Conservation (phyloP, 2,797 vertebrate species). For the Coilia nasus region DNA sequence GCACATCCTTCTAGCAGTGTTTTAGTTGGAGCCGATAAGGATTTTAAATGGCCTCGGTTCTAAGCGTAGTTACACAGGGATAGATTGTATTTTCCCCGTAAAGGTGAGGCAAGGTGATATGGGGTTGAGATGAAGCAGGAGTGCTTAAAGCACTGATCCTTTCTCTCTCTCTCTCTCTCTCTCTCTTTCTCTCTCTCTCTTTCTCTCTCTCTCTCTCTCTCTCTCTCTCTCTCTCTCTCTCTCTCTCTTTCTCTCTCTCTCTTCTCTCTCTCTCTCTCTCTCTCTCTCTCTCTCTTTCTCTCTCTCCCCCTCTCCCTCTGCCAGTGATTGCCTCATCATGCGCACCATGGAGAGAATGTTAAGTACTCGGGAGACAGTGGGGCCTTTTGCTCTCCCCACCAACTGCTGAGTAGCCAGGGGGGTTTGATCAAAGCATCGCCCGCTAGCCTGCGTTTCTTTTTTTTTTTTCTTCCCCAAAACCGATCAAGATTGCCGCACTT, state of each 20-base stretch:
- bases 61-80: slow-evolving; percentile 31
- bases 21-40: slow-evolving; percentile 27
- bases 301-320: too few relatives aligned
- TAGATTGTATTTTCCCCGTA: not conserved
- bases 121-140: not conserved
- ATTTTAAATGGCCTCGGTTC: slow-evolving; percentile 45
- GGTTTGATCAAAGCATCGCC: slow-evolving; percentile 8
- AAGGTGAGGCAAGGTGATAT: not conserved
- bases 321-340: slow-evolving; percentile 8
- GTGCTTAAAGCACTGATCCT: not conserved
- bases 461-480: not conserved
- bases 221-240: not conserved
- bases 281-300: too few relatives aligned
- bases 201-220: too few relatives aligned
- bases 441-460: not conserved
- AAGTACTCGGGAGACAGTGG: slow-evolving; percentile 6
- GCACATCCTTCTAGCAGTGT: slow-evolving; percentile 45
- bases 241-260: not conserved
- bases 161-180: not conserved
- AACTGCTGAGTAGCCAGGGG: not conserved
- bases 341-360: not conserved
- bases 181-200: not conserved
- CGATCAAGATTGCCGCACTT: not conserved
- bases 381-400: not conserved
- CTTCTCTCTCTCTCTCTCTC: not conserved